Evolutionary conservation across 2,888 invertebrate genomes (phyloP).

Genomic region (Biston betularia): DNA sequence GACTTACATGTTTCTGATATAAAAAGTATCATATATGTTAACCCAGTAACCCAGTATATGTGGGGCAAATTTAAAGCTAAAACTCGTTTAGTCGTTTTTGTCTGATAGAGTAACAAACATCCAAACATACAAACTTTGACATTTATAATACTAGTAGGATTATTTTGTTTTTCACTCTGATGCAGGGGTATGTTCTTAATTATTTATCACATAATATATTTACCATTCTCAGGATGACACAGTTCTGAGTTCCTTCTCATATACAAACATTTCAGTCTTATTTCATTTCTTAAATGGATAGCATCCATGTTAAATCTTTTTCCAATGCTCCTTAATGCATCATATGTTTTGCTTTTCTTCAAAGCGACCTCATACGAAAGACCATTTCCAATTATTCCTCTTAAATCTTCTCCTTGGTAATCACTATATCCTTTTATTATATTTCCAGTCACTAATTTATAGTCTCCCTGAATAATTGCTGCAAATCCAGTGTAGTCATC

Average conservation of each 20-base stretch:
- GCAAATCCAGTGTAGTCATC: constrained; percentile 67
- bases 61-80: too few relatives aligned
- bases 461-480: constrained; percentile 64
- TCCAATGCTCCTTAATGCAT: constrained; percentile 55
- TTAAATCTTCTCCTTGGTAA: constrained; percentile 64
- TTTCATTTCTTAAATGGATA: constrained; percentile 53
- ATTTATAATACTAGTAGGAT: too few relatives aligned
- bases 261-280: constrained; percentile 57
- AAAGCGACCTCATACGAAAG: constrained; percentile 63
- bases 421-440: constrained; percentile 53
- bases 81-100: too few relatives aligned
- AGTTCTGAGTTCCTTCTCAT: constrained; percentile 33
- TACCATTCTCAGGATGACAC: constrained; percentile 68
- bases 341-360: constrained; percentile 57
- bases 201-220: constrained; percentile 28
- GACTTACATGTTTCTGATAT: too few relatives aligned
- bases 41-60: too few relatives aligned
- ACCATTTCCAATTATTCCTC: constrained; percentile 59
- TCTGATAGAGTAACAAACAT: too few relatives aligned
- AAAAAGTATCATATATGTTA: too few relatives aligned
- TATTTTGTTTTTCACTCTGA: neutral
- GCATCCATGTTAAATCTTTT: constrained; percentile 52
- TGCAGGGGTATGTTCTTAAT: neutral
- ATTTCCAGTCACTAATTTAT: constrained; percentile 68
- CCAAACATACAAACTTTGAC: too few relatives aligned